phyloP scores from a whole-genome alignment of 1,140 invertebrate species.

The Hycleus phaleratus region DNA sequence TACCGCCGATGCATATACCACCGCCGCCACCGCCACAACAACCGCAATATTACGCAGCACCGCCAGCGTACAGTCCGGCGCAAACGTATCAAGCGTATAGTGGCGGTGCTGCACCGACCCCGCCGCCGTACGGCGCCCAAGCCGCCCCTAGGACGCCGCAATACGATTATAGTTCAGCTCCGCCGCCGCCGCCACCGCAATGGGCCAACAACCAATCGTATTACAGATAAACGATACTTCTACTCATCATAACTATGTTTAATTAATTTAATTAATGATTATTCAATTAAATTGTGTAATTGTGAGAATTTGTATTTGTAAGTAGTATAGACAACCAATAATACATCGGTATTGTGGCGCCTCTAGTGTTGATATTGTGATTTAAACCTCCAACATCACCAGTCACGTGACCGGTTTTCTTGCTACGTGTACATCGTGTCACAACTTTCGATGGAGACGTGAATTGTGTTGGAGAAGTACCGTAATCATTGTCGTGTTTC shows the following conservation, averaged over 20 bases:
- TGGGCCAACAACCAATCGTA: conserved; percentile 38
- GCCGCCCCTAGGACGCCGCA: conserved; percentile 26
- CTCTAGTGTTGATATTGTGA: no score
- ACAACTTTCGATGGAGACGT: conserved; percentile 21
- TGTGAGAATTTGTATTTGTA: no score
- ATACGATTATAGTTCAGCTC: conserved; percentile 36
- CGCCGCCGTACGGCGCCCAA: conserved; percentile 12
- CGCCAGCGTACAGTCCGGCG: conserved; percentile 32
- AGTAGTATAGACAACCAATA: no score
- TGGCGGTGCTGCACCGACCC: conserved; percentile 9
- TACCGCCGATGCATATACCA: conserved; percentile 37
- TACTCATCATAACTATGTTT: not conserved
- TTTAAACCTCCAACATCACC: conserved; percentile 49
- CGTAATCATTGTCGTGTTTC: conserved; percentile 44
- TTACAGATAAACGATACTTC: conserved; percentile 28
- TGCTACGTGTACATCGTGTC: conserved; percentile 40
- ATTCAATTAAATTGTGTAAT: no score
- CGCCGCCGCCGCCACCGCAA: conserved; percentile 34
- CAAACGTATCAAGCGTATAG: conserved; percentile 22
- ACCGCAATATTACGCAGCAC: conserved; percentile 34
- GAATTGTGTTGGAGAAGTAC: conserved; percentile 39
- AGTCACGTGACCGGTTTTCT: conserved; percentile 50
- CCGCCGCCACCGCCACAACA: conserved; percentile 31
- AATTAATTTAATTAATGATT: no score
- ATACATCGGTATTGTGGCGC: no score